Evolutionary conservation across 2,888 invertebrate genomes (phyloP).

Genomic region (Dascillus cervinus): DNA sequence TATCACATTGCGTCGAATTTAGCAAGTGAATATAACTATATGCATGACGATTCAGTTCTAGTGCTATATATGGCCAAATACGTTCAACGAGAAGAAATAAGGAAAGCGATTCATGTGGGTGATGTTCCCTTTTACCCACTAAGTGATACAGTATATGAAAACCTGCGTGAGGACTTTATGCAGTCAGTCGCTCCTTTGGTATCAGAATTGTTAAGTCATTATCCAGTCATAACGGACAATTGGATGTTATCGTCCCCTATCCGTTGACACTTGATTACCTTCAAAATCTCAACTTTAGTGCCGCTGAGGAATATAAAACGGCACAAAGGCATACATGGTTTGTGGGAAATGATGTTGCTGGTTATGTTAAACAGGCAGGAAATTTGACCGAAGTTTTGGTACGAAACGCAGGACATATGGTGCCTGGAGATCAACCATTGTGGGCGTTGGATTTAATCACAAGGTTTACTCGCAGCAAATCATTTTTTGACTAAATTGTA

Average conservation of each 20-base stretch:
- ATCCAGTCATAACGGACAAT: slow-evolving; percentile 81
- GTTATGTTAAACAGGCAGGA: slow-evolving; percentile 65
- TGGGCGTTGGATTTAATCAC: slow-evolving; percentile 69
- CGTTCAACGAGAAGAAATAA: slow-evolving; percentile 54
- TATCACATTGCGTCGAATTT: slow-evolving; percentile 69
- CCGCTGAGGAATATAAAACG: slow-evolving; percentile 55
- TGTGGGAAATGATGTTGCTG: slow-evolving; percentile 61
- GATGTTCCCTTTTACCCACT: slow-evolving; percentile 64
- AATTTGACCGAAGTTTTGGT: slow-evolving; percentile 68
- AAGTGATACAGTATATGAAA: slow-evolving; percentile 55
- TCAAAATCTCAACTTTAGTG: slow-evolving; percentile 60
- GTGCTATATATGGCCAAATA: slow-evolving; percentile 56
- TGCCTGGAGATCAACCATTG: slow-evolving; percentile 69
- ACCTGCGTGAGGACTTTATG: slow-evolving; percentile 72
- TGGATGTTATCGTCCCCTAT: slow-evolving; percentile 87
- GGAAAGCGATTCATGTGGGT: slow-evolving; percentile 79
- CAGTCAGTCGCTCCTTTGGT: slow-evolving; percentile 70
- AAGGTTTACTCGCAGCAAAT: slow-evolving; percentile 49
- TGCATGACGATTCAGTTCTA: too few relatives aligned
- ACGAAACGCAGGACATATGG: slow-evolving; percentile 76
- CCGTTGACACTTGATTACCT: slow-evolving; percentile 77
- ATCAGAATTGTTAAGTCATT: slow-evolving; percentile 57
- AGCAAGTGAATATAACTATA: too few relatives aligned
- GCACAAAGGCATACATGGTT: slow-evolving; percentile 63
- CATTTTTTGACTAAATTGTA: too few relatives aligned